A percentile compares a stretch with the other conserved stretches of the same genome.
Conservation (phyloP, 2,888 invertebrate species). For the Andrena hattorfiana region DNA sequence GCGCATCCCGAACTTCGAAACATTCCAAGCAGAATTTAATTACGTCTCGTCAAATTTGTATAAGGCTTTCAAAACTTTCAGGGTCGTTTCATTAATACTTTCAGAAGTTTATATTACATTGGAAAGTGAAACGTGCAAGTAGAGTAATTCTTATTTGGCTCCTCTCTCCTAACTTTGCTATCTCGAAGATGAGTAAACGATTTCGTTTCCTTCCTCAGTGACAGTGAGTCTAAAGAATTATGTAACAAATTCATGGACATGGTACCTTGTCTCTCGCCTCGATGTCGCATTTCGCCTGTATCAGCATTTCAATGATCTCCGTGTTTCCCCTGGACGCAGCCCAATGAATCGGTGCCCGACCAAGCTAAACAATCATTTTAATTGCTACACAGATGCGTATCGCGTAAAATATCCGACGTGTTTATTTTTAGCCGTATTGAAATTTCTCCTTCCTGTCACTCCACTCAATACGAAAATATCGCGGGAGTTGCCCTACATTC, state of each 20-base stretch:
- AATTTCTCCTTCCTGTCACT: neutral
- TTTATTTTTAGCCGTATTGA: neutral
- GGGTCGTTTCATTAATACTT: neutral
- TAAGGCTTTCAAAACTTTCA: neutral
- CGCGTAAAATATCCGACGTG: neutral
- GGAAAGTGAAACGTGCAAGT: neutral
- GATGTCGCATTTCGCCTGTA: conserved; percentile 90
- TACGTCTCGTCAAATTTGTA: neutral
- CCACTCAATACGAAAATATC: neutral
- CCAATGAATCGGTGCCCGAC: conserved; percentile 91
- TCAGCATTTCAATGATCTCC: conserved; percentile 90
- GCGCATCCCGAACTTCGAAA: conserved; percentile 90
- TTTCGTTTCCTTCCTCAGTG: too few relatives aligned
- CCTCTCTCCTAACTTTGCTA: too few relatives aligned
- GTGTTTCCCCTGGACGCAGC: conserved; percentile 90
- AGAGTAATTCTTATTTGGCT: too few relatives aligned
- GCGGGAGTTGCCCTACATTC: neutral
- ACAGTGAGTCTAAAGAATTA: neutral
- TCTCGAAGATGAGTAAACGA: too few relatives aligned
- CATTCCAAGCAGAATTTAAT: conserved; percentile 40
- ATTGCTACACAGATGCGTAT: neutral
- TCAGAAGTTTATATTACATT: neutral
- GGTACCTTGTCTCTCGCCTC: conserved; percentile 91
- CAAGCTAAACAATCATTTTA: conserved; percentile 86
- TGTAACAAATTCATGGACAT: neutral